Evolutionary conservation across 1,140 invertebrate species (phyloP), one percentile per base, ranked within the genome.

Genomic region (Lordiphosa clarofinis): DNA sequence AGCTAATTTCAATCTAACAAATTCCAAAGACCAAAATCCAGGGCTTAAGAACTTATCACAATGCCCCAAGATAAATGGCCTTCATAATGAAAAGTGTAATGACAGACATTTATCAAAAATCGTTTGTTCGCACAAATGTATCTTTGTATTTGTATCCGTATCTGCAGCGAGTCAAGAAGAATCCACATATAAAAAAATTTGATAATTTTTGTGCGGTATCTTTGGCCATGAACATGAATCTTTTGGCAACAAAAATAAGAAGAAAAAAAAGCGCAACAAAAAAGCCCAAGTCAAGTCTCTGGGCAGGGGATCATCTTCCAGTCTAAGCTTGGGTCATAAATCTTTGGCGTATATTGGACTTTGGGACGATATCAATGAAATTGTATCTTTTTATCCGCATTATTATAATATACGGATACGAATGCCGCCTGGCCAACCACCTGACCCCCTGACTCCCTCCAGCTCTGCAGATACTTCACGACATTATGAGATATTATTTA

Each of bases 351-450:
- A 88, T 88, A 88, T 87, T 88, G 86, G 76, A 84, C 81, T 84
- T 86, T 87, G 79, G 75, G 86, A 68, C 76, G 78, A 88, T 88
- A 88, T 88, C 86, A 88, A 88, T 86, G 86, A 88, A 88, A 88
- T 88, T 86, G 76, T 88, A 88, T 88, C 86, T 88, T 65, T 84
- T 88, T 86, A 88, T 88, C 86, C 86, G 81, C 86, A 86, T 86
- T 84, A 88, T 88, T 73, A 75, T 88, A 87, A 87, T 88, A 84
- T 88, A 88, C 73, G 72, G 68, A 74, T 84, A 56, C 73, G 68
- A 70, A 56, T 55, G 59, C 54, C 47, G 28, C 56, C 49, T 40
- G 36, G 35, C 15, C 15, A 13, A 31, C 56, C 31, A 19, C 47
- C 43, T 36, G 10, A 7, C 9, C 10, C 31, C 39, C 13, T 8